phyloP scores from a whole-genome alignment of 1,140 invertebrate species.

The Hycleus phaleratus region DNA sequence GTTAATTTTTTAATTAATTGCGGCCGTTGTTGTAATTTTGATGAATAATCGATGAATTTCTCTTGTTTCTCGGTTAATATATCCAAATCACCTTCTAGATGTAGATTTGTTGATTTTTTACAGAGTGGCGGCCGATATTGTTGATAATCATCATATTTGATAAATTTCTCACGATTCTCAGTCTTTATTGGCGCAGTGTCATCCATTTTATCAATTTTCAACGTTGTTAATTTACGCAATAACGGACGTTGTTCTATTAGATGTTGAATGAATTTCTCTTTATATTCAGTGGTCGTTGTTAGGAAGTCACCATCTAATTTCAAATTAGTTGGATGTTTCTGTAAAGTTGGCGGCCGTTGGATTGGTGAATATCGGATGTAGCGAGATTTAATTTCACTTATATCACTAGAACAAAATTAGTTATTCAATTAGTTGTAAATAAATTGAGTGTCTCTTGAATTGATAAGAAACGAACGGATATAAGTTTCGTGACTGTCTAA shows the following conservation, averaged over 20 bases:
- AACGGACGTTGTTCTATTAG: background rate
- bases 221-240: constrained; percentile 21
- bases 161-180: constrained; percentile 48
- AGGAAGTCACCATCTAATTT: background rate
- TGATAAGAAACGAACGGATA: no score
- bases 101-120: constrained; percentile 44
- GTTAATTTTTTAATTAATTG: constrained; percentile 37
- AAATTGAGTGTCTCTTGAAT: no score
- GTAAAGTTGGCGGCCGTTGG: background rate
- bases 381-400: background rate
- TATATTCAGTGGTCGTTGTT: background rate
- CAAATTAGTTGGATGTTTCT: constrained; percentile 11
- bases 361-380: background rate
- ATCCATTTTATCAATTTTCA: constrained; percentile 44
- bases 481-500: no score
- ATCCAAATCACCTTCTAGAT: constrained; percentile 35
- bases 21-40: constrained; percentile 33
- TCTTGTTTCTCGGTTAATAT: constrained; percentile 45
- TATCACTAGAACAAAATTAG: background rate
- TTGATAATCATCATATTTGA: constrained; percentile 40
- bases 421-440: background rate
- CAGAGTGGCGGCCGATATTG: constrained; percentile 30
- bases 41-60: constrained; percentile 38
- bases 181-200: constrained; percentile 31
- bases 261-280: background rate